phyloP scores from a whole-genome alignment of 2,113 vertebrate genomes.

The Chunga burmeisteri region DNA sequence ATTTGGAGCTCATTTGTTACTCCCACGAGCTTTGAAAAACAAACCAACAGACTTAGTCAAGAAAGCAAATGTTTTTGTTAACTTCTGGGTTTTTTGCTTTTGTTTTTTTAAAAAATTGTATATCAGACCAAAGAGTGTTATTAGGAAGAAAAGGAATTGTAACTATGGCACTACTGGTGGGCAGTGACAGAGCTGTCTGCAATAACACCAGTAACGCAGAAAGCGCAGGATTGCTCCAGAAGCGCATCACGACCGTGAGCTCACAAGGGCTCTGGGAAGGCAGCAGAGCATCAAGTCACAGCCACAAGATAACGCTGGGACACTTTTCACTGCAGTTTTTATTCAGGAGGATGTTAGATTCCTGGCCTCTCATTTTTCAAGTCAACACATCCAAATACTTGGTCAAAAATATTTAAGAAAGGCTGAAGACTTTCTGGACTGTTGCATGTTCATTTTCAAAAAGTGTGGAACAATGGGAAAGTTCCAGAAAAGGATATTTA shows the following conservation, averaged over 20 bases:
- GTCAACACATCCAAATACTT: not conserved
- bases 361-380: not conserved
- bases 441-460: not conserved
- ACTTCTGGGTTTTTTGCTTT: not conserved
- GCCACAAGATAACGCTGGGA: not conserved
- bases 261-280: not conserved
- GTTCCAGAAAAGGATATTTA: conserved; percentile 47
- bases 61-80: not conserved
- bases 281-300: not conserved
- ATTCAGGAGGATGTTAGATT: not conserved
- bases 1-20: not conserved
- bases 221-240: not conserved
- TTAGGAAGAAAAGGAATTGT: not conserved
- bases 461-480: conserved; percentile 19
- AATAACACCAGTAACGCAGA: not conserved
- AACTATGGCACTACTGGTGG: not conserved
- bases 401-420: not conserved
- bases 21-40: not conserved
- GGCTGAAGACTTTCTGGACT: not conserved
- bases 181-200: not conserved
- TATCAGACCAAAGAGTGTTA: not conserved
- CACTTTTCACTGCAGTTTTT: not conserved
- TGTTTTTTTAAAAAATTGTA: not conserved
- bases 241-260: not conserved
- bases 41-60: not conserved